Evolutionary conservation across 2,797 vertebrate species (phyloP).

Genomic region (Phataginus tricuspis): DNA sequence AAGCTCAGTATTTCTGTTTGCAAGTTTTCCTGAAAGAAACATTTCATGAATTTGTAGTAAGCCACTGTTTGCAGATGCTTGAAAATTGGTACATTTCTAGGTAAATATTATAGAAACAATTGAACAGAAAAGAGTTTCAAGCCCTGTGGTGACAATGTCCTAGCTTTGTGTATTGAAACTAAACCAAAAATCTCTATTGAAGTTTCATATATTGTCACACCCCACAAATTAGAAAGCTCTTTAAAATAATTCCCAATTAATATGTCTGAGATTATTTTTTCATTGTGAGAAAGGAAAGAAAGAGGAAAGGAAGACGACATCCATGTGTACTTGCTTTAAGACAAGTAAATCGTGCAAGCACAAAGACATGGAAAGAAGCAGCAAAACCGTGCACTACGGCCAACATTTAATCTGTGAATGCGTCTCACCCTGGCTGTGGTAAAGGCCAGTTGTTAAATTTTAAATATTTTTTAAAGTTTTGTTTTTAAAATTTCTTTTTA

Average conservation of each 20-base stretch:
- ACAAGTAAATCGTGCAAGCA: neutral
- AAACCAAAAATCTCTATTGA: conserved; percentile 29
- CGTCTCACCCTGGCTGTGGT: neutral
- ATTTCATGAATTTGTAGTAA: conserved; percentile 8
- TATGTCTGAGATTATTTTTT: conserved; percentile 13
- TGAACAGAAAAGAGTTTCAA: conserved; percentile 19
- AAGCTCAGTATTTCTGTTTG: neutral
- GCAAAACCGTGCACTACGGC: neutral
- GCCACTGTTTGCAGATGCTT: neutral
- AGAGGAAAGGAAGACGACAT: neutral
- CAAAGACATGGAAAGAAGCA: neutral
- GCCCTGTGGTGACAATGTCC: neutral
- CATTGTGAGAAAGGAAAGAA: neutral
- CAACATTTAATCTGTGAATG: neutral
- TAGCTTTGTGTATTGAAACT: neutral
- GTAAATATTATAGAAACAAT: conserved; percentile 52
- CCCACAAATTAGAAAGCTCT: conserved; percentile 19
- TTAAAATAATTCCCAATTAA: conserved; percentile 33
- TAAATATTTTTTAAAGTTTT: neutral
- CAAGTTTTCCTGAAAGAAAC: neutral
- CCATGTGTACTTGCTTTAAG: neutral
- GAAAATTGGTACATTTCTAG: neutral
- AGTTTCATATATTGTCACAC: conserved; percentile 41
- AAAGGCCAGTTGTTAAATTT: neutral
- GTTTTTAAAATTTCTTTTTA: neutral